phyloP scores from a whole-genome alignment of 2,797 vertebrate genomes.

The Orestias chungarensis region DNA sequence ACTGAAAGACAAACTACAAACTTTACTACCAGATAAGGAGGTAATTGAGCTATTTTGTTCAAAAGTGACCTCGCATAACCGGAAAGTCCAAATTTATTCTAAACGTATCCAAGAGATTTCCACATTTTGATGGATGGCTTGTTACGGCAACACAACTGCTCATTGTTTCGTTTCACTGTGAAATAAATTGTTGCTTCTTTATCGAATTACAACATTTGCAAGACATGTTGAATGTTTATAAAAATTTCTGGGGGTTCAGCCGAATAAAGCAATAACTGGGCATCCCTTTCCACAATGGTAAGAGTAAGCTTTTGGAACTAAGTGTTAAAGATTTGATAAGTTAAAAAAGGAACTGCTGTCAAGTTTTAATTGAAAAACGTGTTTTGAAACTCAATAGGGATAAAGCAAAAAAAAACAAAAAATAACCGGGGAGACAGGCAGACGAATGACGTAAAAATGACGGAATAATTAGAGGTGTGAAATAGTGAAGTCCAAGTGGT shows the following conservation, averaged over 20 bases:
- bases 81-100: neutral
- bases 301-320: neutral
- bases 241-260: neutral
- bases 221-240: neutral
- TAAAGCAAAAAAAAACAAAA: conserved; percentile 15
- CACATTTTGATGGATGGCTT: neutral
- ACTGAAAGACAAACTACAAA: no score
- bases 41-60: no score
- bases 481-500: conserved; percentile 25
- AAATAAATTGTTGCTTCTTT: neutral
- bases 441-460: conserved; percentile 6
- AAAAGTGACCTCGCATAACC: no score
- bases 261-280: neutral
- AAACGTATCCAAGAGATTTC: neutral
- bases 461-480: conserved; percentile 15
- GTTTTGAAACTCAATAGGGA: conserved; percentile 5
- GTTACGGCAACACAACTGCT: neutral
- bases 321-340: neutral
- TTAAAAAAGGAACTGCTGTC: neutral
- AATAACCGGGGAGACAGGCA: neutral
- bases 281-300: neutral
- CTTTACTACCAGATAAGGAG: no score
- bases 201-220: neutral
- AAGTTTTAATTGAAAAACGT: conserved; percentile 12
- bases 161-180: neutral